A percentile compares a stretch with the other conserved stretches of the same genome.
These are phyloP conservation scores for Rapana venosa DNA, from an alignment of 2,888 invertebrate species.

Conservation along the genomic window DNA sequence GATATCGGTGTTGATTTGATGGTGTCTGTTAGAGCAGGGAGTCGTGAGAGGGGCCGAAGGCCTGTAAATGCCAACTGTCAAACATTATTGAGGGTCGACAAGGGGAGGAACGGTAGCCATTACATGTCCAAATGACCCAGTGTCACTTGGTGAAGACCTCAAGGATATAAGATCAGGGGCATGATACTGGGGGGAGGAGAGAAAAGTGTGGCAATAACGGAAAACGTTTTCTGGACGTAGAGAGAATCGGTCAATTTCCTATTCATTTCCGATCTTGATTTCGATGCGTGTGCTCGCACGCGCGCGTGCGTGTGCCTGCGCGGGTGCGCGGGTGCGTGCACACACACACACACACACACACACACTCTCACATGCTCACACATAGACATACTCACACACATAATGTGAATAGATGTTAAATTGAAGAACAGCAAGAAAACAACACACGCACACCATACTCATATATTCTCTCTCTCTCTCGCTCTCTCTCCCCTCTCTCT, in stretches of 20 bases:
- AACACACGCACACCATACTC: too few relatives aligned
- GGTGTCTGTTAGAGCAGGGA: too few relatives aligned
- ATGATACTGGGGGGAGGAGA: background rate
- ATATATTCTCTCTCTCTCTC: too few relatives aligned
- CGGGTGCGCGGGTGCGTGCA: background rate
- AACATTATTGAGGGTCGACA: background rate
- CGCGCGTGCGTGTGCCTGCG: background rate
- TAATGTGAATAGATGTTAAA: too few relatives aligned
- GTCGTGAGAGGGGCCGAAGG: background rate
- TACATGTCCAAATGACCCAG: background rate
- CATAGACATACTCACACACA: too few relatives aligned
- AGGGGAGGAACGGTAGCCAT: background rate
- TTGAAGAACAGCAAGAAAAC: too few relatives aligned
- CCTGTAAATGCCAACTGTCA: conserved; percentile 10
- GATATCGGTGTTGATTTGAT: too few relatives aligned
- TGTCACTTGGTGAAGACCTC: background rate
- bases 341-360: background rate
- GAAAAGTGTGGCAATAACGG: background rate
- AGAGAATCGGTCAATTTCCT: background rate
- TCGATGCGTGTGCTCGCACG: background rate
- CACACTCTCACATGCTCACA: background rate
- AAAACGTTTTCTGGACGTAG: background rate
- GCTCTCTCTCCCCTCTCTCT: too few relatives aligned
- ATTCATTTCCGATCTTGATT: background rate
- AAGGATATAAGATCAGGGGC: background rate